phyloP scores from a whole-genome alignment of 2,797 vertebrate genomes.

The Varecia variegata region DNA sequence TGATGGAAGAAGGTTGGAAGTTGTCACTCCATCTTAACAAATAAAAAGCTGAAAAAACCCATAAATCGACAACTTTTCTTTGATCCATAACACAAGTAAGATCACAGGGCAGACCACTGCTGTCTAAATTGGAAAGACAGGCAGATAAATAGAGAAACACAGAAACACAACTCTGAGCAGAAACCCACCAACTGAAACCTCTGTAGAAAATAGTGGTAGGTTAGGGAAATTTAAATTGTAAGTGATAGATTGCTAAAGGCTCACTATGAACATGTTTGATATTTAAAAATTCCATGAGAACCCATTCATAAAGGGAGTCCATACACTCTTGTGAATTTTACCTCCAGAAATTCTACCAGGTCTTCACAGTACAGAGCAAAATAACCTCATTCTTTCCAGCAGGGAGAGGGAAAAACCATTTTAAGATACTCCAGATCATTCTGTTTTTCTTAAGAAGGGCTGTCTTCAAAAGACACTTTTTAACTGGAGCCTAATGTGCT shows the following conservation, averaged over 20 bases:
- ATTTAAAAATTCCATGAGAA: neutral
- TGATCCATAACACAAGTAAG: neutral
- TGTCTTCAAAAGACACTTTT: neutral
- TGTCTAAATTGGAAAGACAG: neutral
- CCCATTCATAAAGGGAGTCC: no score
- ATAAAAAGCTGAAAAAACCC: neutral
- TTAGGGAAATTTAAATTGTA: neutral
- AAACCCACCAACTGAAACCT: neutral
- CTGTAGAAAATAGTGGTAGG: fast-evolving
- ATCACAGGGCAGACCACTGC: neutral
- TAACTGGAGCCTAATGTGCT: neutral
- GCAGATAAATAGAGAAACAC: neutral
- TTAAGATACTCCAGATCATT: neutral
- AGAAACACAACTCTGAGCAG: neutral
- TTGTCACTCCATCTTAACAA: neutral
- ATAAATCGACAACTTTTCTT: neutral
- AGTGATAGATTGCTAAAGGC: neutral
- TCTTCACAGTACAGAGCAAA: neutral
- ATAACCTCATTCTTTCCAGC: neutral
- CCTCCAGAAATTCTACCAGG: neutral
- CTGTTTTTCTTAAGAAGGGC: neutral
- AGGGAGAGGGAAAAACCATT: neutral
- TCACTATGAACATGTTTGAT: neutral
- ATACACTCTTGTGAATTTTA: neutral
- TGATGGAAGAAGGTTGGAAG: neutral